Evolutionary conservation across 2,888 invertebrate species (phyloP), one percentile per base, ranked within the genome.

Genomic region (Prionchulus punctatus): DNA sequence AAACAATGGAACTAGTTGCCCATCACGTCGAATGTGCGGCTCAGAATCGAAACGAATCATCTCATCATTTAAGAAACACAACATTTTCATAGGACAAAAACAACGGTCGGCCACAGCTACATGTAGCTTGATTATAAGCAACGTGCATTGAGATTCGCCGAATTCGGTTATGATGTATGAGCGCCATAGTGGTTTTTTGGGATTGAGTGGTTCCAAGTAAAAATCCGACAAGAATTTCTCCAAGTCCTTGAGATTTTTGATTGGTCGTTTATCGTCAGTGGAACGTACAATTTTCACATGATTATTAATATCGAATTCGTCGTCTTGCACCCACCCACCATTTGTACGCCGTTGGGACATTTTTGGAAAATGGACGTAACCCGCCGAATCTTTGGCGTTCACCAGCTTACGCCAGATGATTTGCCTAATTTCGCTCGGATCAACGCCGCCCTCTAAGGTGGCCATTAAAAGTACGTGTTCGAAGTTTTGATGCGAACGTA

Each of bases 111-210:
- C 23, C 23, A 59, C 42, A 7, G 21, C 18, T 15, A 51, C 1
- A n/a, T 58, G 49, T 23, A 53, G 30, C n/a, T 48, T 31, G 26
- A 58, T n/a, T 12, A 58, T 31, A 23, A 58, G 25, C 43, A 58
- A 49, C 25, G 58, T 30, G 53, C 58, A 58, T 26, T 31, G 30
- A 25, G 53, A 63, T 26, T 70, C 67, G 2, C 74, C 73, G 60
- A 72, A 75, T 58, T 73, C 70, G 1, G 71, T 69, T 15, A 78
- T 61, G 3, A 78, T 71, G 53, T 75, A 74, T 31, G 79, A 68
- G 63, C 79, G 77, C 79, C 79, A 79, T 4, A 78, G 70, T 0
- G 79, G 77, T 54, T 70, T 70, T 25, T 73, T 72, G 21, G 66
- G 59, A 0, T 73, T 65, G 53, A 79, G 64, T 1, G 72, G 71